Conservation (phyloP, 2,888 invertebrate genomes). For the Leptothorax acervorum region DNA sequence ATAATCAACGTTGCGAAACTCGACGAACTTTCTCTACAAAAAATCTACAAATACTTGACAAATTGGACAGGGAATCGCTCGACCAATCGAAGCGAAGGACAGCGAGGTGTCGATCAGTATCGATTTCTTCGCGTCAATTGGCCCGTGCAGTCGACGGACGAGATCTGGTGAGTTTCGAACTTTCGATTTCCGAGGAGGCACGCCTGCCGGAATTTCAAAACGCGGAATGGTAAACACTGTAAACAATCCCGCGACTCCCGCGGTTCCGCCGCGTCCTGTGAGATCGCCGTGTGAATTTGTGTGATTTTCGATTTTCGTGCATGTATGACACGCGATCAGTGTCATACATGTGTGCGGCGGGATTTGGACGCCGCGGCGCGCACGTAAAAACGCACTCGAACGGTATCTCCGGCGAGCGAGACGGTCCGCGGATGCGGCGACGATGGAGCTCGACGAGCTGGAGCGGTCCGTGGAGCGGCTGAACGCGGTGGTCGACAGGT, state of each 20-base stretch:
- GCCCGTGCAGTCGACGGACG: background rate
- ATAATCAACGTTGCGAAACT: too few species aligned
- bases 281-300: background rate
- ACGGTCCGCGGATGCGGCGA: background rate
- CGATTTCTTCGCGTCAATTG: background rate
- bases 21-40: too few species aligned
- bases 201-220: background rate
- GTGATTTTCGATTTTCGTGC: background rate
- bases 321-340: background rate
- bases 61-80: too few species aligned
- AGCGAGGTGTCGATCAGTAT: background rate
- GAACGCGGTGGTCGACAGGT: conserved; percentile 49
- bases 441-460: conserved; percentile 21
- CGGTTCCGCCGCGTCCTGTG: too few species aligned
- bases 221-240: background rate
- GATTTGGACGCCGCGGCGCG: background rate
- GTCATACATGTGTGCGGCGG: background rate
- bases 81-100: too few species aligned
- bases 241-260: background rate
- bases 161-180: background rate
- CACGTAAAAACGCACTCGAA: background rate
- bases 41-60: too few species aligned
- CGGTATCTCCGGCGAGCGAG: background rate
- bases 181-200: background rate
- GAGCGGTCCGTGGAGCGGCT: background rate